Percentiles rank a stretch among this genome's conserved stretches.
Evolutionary conservation across 1,140 invertebrate species (phyloP).

Genomic region (Drosophila murphyi): DNA sequence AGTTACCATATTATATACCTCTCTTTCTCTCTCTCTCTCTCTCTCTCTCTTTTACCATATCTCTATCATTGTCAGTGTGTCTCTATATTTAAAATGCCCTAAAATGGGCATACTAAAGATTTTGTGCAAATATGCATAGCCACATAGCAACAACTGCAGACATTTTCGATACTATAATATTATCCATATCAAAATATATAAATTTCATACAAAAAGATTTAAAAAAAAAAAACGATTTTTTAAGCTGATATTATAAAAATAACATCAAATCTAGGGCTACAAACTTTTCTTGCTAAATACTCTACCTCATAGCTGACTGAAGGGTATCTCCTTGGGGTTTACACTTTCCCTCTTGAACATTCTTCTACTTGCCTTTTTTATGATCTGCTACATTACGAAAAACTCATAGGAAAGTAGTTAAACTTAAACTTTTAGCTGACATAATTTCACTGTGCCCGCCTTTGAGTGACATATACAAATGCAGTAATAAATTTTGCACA

Average conservation of each 20-base stretch:
- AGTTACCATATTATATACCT: constrained; percentile 33
- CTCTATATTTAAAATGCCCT: not conserved
- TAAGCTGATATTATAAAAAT: too few species aligned
- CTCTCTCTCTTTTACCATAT: not conserved
- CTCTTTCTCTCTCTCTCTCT: not conserved
- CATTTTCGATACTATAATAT: too few species aligned
- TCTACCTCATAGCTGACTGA: too few species aligned
- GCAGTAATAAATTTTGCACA: constrained; percentile 68
- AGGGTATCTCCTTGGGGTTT: not conserved
- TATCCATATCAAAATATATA: too few species aligned
- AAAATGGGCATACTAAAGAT: not conserved
- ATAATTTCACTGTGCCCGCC: constrained; percentile 62
- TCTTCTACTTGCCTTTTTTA: constrained; percentile 9
- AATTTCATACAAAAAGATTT: not conserved
- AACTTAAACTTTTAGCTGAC: constrained; percentile 71
- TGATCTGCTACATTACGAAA: constrained; percentile 42
- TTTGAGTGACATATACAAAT: constrained; percentile 66
- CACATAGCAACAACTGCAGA: too few species aligned
- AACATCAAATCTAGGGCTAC: too few species aligned
- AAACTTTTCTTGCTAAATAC: too few species aligned
- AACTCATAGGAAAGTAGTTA: constrained; percentile 78
- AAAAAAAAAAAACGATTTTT: too few species aligned
- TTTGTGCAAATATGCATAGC: too few species aligned
- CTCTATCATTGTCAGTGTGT: not conserved
- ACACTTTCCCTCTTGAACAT: not conserved